Evolutionary conservation across 2,797 vertebrate species (phyloP).

Genomic region (Hylomyscus alleni): DNA sequence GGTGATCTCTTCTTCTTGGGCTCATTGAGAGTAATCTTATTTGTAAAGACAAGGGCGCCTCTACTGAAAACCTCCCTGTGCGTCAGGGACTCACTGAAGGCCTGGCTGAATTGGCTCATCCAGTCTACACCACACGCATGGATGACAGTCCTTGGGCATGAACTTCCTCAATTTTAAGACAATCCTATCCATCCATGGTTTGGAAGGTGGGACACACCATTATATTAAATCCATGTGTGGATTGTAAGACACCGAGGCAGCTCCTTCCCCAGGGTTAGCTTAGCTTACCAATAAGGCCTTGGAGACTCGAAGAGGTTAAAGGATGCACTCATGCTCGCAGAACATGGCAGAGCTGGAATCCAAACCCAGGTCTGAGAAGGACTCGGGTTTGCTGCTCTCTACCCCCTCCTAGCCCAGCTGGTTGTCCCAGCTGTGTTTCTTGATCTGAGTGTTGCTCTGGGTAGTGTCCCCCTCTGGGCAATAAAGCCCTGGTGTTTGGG

Average conservation of each 20-base stretch:
- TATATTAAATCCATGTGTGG: neutral
- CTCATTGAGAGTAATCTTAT: neutral
- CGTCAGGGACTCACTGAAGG: neutral
- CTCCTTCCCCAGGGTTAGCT: neutral
- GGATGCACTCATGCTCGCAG: neutral
- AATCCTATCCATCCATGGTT: neutral
- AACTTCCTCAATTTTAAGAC: neutral
- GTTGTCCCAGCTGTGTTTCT: neutral
- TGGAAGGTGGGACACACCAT: neutral
- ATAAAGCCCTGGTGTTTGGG: neutral
- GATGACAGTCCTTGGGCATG: neutral
- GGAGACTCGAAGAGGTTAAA: neutral
- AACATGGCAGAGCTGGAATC: neutral
- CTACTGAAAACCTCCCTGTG: neutral
- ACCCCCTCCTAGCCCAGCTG: no score
- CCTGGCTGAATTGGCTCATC: neutral
- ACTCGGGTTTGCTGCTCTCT: neutral
- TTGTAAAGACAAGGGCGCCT: neutral
- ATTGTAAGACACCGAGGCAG: slow-evolving; percentile 6
- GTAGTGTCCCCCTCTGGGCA: neutral
- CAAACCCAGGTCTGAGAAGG: neutral
- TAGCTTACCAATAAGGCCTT: neutral
- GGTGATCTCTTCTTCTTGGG: neutral
- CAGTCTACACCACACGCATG: neutral
- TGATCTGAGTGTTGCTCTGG: neutral